Evolutionary conservation across 2,797 vertebrate species (phyloP).

Genomic region (Urocyon cinereoargenteus): DNA sequence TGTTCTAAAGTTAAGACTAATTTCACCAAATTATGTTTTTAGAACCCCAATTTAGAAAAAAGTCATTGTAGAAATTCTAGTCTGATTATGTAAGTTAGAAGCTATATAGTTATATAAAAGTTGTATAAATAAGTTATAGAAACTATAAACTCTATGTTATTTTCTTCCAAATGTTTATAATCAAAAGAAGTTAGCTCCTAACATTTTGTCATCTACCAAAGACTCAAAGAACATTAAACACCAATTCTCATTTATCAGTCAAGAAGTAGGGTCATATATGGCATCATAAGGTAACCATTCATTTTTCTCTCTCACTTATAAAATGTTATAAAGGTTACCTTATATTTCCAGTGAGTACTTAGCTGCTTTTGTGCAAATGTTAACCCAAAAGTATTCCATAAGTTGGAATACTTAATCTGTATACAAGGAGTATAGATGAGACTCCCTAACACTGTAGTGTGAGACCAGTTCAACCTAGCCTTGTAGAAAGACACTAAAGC

Average conservation of each 20-base stretch:
- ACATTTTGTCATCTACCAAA: slow-evolving; percentile 32
- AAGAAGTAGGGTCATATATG: slow-evolving; percentile 32
- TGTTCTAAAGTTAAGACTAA: slow-evolving; percentile 55
- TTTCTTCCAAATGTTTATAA: slow-evolving; percentile 55
- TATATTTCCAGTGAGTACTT: slow-evolving; percentile 2
- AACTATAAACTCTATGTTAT: neutral
- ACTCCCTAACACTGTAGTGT: neutral
- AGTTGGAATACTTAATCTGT: slow-evolving; percentile 23
- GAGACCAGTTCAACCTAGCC: neutral
- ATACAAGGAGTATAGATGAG: neutral
- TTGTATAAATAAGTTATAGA: neutral
- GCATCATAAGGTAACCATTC: neutral
- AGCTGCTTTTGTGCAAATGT: slow-evolving; percentile 28
- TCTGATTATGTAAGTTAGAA: neutral
- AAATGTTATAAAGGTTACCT: neutral
- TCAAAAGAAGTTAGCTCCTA: slow-evolving; percentile 42
- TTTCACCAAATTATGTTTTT: slow-evolving; percentile 38
- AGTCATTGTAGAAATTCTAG: slow-evolving; percentile 47
- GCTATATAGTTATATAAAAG: neutral
- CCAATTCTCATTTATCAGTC: slow-evolving; percentile 46
- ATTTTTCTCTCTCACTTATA: slow-evolving; percentile 21
- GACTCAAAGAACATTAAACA: neutral
- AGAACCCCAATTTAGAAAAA: slow-evolving; percentile 45
- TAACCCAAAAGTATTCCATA: slow-evolving; percentile 26
- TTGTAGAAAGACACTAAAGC: neutral